These are phyloP conservation scores for Caretta caretta DNA, from an alignment of 2,113 vertebrate genomes.

Conservation along the genomic window DNA sequence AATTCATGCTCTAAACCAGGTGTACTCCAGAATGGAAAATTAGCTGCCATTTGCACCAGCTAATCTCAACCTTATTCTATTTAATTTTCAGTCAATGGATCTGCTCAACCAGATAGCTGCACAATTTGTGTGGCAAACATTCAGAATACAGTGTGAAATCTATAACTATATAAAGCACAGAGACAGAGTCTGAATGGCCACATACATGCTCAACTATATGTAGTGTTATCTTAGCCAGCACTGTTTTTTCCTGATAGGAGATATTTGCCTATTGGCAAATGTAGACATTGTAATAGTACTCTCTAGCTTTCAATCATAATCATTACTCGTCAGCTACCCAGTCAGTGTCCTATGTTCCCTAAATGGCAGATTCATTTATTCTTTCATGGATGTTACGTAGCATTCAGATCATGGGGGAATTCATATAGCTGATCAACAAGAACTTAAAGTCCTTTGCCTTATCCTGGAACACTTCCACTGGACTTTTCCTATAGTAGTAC, in stretches of 20 bases:
- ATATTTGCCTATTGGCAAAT: neutral
- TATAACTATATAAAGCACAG: neutral
- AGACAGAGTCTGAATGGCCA: neutral
- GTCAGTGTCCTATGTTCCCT: neutral
- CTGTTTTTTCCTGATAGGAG: neutral
- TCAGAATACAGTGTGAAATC: neutral
- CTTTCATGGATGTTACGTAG: neutral
- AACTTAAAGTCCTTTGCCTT: neutral
- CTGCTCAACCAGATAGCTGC: neutral
- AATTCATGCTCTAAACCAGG: neutral
- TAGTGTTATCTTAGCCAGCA: neutral
- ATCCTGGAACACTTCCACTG: neutral
- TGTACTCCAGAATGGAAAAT: neutral
- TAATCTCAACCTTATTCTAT: neutral
- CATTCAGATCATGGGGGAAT: neutral
- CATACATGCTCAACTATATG: neutral
- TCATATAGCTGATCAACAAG: neutral
- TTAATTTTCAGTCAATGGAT: neutral
- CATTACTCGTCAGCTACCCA: neutral
- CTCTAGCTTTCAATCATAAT: neutral
- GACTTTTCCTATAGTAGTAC: neutral
- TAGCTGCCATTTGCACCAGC: neutral
- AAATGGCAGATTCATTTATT: neutral
- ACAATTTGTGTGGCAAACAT: neutral
- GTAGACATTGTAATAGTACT: neutral